Evolutionary conservation across 2,113 vertebrate species (phyloP), one percentile per base, ranked within the genome.

Genomic region (Hemiprocne comata): DNA sequence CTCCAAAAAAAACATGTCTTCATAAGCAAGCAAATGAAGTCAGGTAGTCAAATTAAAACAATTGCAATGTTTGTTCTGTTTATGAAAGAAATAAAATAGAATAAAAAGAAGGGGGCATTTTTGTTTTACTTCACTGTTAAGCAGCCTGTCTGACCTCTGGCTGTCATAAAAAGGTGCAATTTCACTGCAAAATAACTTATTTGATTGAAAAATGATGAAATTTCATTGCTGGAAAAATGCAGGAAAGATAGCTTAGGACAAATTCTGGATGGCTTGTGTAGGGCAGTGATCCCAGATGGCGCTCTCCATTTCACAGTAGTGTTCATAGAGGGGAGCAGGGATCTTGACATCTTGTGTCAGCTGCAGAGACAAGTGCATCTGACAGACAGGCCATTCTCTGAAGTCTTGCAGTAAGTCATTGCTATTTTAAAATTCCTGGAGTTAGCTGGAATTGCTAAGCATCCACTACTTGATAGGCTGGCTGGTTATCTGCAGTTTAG

Each of bases 161-260:
- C 69, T n/a, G 28, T 77, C 71, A 80, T 40, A 61, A 82, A 85
- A 92, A 77, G 80, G 88, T 79, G 80, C 62, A 86, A 74, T 95
- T 96, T 95, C 71, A 50, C 70, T 81, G 87, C 3, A 6, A 74
- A 89, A 80, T 26, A 93, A 38, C 20, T 88, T 74, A 83, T 60
- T 97, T 94, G n/a, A 79, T 87, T 89, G 62, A 61, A 17, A 85
- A 95, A 87, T 51, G 60, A 86, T 95, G 91, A 95, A 94, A 97
- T 97, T 85, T 91, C 95, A 90, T 90, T 81, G 84, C 85, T 87
- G 42, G 46, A 40, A 81, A 94, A 69, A 86, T 53, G 80, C 82
- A 87, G 78, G 76, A 69, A 71, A 70, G 83, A 93, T 94, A 87
- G 69, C 5, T 3, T 55, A 80, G 83, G 90, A 88, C 92, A 94